Conservation (phyloP, 2,888 invertebrate genomes). For the Cactoblastis cactorum region DNA sequence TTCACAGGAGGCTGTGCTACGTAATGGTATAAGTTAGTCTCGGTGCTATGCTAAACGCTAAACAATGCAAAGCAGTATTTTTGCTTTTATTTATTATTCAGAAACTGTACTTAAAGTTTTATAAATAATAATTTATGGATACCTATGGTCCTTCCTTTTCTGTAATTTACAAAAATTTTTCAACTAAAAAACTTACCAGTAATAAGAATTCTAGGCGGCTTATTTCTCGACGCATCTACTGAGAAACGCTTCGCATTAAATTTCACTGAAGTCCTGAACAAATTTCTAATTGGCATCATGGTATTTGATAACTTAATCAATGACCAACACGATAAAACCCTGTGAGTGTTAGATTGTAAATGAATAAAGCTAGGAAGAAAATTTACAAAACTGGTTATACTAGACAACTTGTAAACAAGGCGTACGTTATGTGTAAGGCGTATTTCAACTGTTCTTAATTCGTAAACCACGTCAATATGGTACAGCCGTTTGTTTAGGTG, state of each 20-base stretch:
- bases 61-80: no score
- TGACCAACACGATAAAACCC: conserved; percentile 49
- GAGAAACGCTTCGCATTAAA: conserved; percentile 50
- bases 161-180: neutral
- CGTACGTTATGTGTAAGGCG: neutral
- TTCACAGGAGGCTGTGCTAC: no score
- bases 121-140: no score
- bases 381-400: conserved; percentile 51
- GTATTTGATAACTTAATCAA: neutral
- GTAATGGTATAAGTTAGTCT: no score
- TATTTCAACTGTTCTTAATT: neutral
- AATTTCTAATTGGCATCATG: conserved; percentile 53
- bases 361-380: conserved; percentile 39
- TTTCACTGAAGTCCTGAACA: conserved; percentile 40
- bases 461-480: neutral
- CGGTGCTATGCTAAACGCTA: no score
- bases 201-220: conserved; percentile 77
- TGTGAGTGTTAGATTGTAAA: conserved; percentile 48
- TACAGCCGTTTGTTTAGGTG: conserved; percentile 1
- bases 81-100: no score
- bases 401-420: conserved; percentile 22
- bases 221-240: conserved; percentile 37
- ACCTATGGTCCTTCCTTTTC: no score
- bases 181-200: conserved; percentile 64
- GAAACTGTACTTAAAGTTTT: no score